Evolutionary conservation across 2,888 invertebrate genomes (phyloP).

Genomic region (Mythimna vitellina): DNA sequence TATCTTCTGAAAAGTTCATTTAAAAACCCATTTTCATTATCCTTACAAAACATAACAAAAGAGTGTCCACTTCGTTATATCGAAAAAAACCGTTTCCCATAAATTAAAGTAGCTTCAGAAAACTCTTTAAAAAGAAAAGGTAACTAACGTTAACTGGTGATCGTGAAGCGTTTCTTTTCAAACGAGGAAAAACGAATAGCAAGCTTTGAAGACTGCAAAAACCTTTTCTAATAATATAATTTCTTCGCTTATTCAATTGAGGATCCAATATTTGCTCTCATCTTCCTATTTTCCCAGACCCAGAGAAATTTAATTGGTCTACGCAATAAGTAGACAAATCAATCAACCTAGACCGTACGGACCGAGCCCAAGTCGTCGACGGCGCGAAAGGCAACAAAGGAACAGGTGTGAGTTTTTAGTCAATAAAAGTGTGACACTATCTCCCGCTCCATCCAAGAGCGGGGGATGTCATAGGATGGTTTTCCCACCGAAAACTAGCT

Average conservation of each 20-base stretch:
- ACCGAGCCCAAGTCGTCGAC: no score
- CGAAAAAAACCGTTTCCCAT: no score
- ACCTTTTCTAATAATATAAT: not conserved
- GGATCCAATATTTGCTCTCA: not conserved
- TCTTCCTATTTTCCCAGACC: not conserved
- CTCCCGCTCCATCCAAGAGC: no score
- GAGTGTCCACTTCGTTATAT: not conserved
- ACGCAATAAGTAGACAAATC: no score
- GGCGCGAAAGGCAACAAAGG: no score
- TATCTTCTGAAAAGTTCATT: not conserved
- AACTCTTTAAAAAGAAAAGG: not conserved
- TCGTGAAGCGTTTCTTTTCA: not conserved
- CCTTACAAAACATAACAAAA: not conserved
- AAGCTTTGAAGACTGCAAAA: not conserved
- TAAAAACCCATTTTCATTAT: not conserved
- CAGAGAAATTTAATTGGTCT: not conserved
- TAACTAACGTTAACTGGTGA: not conserved
- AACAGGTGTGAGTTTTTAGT: no score
- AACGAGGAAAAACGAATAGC: not conserved
- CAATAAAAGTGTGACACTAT: no score
- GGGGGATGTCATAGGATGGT: no score
- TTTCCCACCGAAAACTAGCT: no score
- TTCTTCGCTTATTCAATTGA: not conserved
- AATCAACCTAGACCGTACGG: no score
- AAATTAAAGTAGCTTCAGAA: not conserved